Evolutionary conservation across 2,888 invertebrate species (phyloP), one percentile per base, ranked within the genome.

Genomic region (Polyploca ridens): DNA sequence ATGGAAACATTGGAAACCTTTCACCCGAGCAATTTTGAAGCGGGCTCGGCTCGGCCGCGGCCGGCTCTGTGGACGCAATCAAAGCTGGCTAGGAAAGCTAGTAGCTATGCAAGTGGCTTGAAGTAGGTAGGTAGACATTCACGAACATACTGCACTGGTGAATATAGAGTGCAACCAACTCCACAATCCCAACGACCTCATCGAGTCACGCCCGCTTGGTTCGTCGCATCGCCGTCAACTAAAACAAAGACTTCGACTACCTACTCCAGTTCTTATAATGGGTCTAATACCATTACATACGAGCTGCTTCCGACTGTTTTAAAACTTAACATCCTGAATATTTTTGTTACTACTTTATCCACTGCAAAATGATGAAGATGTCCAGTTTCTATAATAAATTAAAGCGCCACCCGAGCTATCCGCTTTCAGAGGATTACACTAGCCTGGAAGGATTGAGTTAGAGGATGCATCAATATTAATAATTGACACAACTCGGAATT

Each of bases 1-100:
- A 77, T 79, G 83, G 85, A 84, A 86, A 84, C 81, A 84, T 85
- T 83, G 81, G 81, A 81, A 81, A 82, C 76, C 87, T 87, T 88
- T 88, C 87, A 88, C 82, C 76, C 76, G 76, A 76, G 75, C 79
- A 80, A 79, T 85, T 84, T 77, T 81, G 82, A 79, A 70, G 75
- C 76, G 68, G 70, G 67, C 75, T 73, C 73, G 70, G 68, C 72
- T 60, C 75, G 76, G n/a, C n/a, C n/a, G n/a, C n/a, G n/a, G 67
- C 62, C 63, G 60, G 69, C 75, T 75, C 72, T 78, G 74, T 76
- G 79, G 80, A 75, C 79, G 82, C 81, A 84, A 84, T 84, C 81
- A 84, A 83, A 86, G 84, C 83, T 83, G 73, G 74, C 73, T 75
- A 69, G 73, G 68, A 75, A 61, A 65, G 62, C 63, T 33, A 58